Percentiles rank a stretch among this genome's conserved stretches.
These are phyloP conservation scores for Trypoxylon attenuatum DNA, from an alignment of 2,888 invertebrate species.

Conservation along the genomic window DNA sequence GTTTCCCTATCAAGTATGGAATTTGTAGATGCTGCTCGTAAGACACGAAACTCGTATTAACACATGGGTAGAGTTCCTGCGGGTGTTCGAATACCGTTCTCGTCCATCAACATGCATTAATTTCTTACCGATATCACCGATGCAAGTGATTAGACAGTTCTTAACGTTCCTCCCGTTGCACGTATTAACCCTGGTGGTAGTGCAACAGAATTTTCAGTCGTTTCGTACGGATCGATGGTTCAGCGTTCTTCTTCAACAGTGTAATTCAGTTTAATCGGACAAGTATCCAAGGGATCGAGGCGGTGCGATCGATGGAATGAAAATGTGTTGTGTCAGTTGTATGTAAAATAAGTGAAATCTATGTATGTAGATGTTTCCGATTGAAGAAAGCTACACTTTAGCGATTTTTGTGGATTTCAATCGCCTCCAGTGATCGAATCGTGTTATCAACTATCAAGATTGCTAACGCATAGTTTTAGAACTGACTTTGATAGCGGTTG, in stretches of 20 bases:
- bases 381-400: not conserved
- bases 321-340: not conserved
- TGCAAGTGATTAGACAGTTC: no score
- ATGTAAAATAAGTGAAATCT: constrained; percentile 1
- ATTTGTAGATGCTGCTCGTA: not conserved
- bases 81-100: not conserved
- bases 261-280: no score
- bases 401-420: not conserved
- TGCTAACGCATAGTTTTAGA: constrained; percentile 3
- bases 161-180: no score
- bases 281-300: no score
- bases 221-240: no score
- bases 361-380: not conserved
- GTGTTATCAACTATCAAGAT: not conserved
- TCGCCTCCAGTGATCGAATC: not conserved
- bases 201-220: no score
- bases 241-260: no score
- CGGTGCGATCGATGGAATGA: no score
- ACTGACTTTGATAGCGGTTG: constrained; percentile 5
- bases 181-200: no score
- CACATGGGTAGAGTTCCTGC: not conserved
- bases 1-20: constrained; percentile 4
- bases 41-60: constrained; percentile 4
- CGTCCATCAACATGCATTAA: not conserved
- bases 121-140: no score